phyloP scores from a whole-genome alignment of 2,797 vertebrate species.

The Clamator glandarius region DNA sequence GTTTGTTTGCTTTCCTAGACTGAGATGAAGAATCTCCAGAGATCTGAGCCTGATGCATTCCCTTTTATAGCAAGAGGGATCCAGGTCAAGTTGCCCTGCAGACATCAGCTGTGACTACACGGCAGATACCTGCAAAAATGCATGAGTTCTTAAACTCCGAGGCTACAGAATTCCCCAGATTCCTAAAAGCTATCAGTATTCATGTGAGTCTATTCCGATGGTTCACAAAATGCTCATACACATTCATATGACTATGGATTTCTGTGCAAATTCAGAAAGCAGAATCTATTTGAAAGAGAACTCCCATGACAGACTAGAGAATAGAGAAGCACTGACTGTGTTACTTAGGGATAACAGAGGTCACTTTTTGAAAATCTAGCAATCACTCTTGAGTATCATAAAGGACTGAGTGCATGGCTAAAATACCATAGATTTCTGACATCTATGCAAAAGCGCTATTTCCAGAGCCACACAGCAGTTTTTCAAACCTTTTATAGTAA shows the following conservation, averaged over 20 bases:
- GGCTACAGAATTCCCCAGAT: constrained; percentile 3
- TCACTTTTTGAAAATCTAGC: not conserved
- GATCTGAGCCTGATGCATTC: not conserved
- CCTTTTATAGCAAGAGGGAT: not conserved
- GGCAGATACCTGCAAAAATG: not conserved
- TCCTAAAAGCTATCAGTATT: not conserved
- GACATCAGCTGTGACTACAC: not conserved
- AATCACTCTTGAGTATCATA: not conserved
- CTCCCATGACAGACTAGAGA: not conserved
- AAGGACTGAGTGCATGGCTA: not conserved
- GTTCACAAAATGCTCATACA: not conserved
- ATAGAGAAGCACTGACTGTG: not conserved
- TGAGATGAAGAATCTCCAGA: not conserved
- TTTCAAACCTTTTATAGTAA: not conserved
- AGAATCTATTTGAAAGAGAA: not conserved
- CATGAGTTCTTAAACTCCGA: constrained; percentile 12
- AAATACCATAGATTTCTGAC: not conserved
- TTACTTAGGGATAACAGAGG: not conserved
- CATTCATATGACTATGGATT: not conserved
- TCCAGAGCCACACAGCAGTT: not conserved
- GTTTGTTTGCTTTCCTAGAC: not conserved
- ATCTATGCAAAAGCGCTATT: not conserved
- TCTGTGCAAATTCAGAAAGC: not conserved
- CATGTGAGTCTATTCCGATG: not conserved
- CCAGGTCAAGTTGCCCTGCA: constrained; percentile 22